Base-by-base conservation (phyloP, 2,888 invertebrate genomes). In the Cheilosia soror region DNA sequence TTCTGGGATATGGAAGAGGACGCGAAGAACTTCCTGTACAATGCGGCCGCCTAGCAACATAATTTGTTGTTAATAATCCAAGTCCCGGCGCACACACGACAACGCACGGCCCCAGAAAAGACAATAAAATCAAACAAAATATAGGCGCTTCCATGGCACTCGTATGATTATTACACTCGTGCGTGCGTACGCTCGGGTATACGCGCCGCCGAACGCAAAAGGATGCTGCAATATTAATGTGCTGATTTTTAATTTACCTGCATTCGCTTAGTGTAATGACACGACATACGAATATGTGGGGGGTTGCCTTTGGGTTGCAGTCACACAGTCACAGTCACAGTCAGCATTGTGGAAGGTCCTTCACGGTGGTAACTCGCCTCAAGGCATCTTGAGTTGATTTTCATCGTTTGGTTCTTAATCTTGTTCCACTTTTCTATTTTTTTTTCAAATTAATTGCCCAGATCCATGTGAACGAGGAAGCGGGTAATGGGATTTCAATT, bases 171-270 rank as follows among this genome's bases (percentile, higher is more conserved):
- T 57, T 65, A 69, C 69, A 53, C 20, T 11, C 15, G 42, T 69
- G 37, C 37, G 78, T 78, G 68, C 83, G 83, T 73, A 49, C 55
- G 68, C 13, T 57, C 68, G 51, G 37, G 33, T 29, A 11, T n/a
- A 9, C 20, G 9, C 40, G 20, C 42, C 31, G 4, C 37, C 37
- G 11, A 11, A 37, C 37, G 11, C 37, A 37, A 11, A 33, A 42
- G 37, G 47, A 68, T 58, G 9, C 60, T 85, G 85, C 85, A 85
- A 85, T 81, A 85, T 85, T 85, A 72, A 85, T 85, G 58, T 68
- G 62, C 81, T 72, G 85, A 81, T 80, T 77, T 68, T 81, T 85
- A 81, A 76, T 81, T 85, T 85, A 85, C 85, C 81, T 85, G 81
- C 75, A 80, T 76, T 77, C 72, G 62, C 72, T 72, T 72, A 71